Evolutionary conservation across 2,888 invertebrate species (phyloP).

Genomic region (Pollenia amentaria): DNA sequence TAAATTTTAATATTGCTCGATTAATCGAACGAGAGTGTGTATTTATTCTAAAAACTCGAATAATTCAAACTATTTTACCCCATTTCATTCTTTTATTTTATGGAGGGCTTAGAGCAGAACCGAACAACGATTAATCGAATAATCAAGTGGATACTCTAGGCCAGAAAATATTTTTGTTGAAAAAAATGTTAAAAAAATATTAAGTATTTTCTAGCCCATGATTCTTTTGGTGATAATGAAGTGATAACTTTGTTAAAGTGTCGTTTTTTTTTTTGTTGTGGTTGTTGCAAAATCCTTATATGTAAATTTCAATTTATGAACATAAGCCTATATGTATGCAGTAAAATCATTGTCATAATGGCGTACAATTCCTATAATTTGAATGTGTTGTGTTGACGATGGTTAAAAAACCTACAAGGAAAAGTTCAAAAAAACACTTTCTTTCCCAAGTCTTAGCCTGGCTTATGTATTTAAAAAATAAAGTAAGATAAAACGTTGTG

Average conservation of each 20-base stretch:
- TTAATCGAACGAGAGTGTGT: no score
- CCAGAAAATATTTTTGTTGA: not conserved
- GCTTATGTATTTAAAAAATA: not conserved
- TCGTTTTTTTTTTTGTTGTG: not conserved
- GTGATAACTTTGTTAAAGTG: conserved; percentile 50
- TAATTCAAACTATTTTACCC: no score
- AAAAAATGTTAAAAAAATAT: conserved; percentile 15
- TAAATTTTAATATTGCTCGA: no score
- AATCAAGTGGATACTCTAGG: not conserved
- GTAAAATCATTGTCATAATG: conserved; percentile 35
- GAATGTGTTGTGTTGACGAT: conserved; percentile 26
- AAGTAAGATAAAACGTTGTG: conserved; percentile 16
- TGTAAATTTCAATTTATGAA: not conserved
- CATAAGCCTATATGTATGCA: not conserved
- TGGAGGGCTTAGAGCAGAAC: no score
- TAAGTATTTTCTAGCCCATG: not conserved
- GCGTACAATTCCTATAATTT: conserved; percentile 43
- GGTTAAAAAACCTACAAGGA: not conserved
- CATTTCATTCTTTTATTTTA: no score
- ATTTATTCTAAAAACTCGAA: no score
- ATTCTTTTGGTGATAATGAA: conserved; percentile 17
- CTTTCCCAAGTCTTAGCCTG: not conserved
- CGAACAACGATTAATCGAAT: no score
- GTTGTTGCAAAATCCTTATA: not conserved
- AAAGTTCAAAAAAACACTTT: not conserved